Evolutionary conservation across 2,888 invertebrate genomes (phyloP), one percentile per base, ranked within the genome.

Genomic region (Agrochola litura): DNA sequence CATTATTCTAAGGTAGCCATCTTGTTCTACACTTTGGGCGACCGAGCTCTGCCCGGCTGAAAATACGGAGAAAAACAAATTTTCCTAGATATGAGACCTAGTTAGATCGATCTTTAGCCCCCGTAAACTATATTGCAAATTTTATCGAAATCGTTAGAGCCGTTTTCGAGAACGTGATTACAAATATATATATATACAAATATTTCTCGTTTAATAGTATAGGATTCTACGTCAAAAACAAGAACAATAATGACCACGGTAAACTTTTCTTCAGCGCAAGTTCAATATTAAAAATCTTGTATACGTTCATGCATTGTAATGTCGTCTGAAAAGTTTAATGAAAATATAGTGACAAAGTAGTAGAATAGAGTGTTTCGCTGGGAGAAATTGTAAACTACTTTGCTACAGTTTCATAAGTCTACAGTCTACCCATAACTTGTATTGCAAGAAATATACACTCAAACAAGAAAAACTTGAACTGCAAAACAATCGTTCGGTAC

Each of bases 261-360:
- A 2, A 46, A 69, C 25, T 54, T 54, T 79, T 65, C 64, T 65
- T 43, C 19, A 14, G 9, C 22, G 19, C 30, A 60, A 30, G 25
- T 14, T 52, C 6, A 16, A 5, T 14, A 6, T 46, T 46, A 10
- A 6, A 37, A 1, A 22, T 52, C 22, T 52, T 52, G n/a, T 67
- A 68, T 37, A 71, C n/a, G 5, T 65, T 56, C 73, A 83, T 70
- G 76, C 58, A 83, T 83, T 74, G 49, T 78, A 74, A 81, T 74
- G 30, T 73, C 41, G 74, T 54, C 67, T 69, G 58, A 49, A 80
- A 82, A 80, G 65, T 86, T 87, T 76, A 84, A 87, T 86, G 79
- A 82, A 86, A 84, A 86, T 83, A 86, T 83, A 80, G 75, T 86
- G 69, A 77, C 73, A 79, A 85, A 81, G 78, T 72, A 79, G 65